Base-by-base conservation (phyloP, 2,113 vertebrate genomes). In the Garra rufa region DNA sequence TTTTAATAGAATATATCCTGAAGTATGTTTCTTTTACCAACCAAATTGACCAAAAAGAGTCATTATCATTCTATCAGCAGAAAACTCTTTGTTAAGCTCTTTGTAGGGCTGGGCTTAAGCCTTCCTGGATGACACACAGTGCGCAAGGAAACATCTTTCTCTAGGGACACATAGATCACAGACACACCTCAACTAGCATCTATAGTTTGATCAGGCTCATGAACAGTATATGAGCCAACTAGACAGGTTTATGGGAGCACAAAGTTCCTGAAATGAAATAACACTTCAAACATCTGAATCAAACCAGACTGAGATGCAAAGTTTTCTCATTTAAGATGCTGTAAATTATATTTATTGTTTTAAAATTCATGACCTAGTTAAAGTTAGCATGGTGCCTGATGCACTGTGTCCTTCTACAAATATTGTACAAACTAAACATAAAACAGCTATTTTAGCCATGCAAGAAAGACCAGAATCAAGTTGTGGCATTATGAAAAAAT, bases 141-240 rank as follows among this genome's bases (percentile, higher is more conserved):
- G 34, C 26, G 76, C n/a, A 55, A n/a, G 48, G 57, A 59, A 34
- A 38, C 41, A 46, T 14, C 8, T 50, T 26, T 76, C 73, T 46
- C 55, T 43, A 9, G 63, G 6, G 24, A 76, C 9, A 75, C 73
- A 76, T 41, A 76, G 4, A 50, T 50, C 73, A 30, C 69, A 83
- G 24, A 75, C 82, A 75, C 70, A 34, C 24, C 69, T 71, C 24
- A 61, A 38, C 52, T 30, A 17, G 70, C n/a, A 74, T 82, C 21
- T 73, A 21, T 17, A 26, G 43, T n/a, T 43, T 44, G 43, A 74
- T 46, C 5, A 48, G 43, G 9, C 24, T 28, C 8, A 2, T 19
- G 46, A n/a, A 57, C 8, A 9, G 19, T 19, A 50, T 63, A 83
- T 65, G 71, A 83, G 55, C 17, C 44, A 9, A 46, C 24, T 50